Evolutionary conservation across 92 coral and sea anemone genomes (phyloP).

Genomic region (Paragorgia papillata): DNA sequence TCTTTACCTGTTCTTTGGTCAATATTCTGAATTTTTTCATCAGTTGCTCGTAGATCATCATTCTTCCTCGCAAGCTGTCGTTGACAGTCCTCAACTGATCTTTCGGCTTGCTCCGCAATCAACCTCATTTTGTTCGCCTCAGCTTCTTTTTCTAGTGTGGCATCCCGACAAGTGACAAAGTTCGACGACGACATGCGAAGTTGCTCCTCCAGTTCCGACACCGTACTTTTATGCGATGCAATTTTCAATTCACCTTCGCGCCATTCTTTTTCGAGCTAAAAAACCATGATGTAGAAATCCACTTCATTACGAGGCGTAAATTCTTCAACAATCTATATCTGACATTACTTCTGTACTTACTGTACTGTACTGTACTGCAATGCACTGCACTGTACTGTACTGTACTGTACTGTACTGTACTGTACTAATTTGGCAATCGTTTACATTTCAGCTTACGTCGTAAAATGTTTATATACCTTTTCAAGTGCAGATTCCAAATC

Average conservation of each 20-base stretch:
- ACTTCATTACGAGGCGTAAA: too few species aligned
- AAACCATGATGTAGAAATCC: too few species aligned
- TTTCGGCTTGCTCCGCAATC: constrained; percentile 86
- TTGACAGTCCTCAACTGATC: constrained; percentile 90
- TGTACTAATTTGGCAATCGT: too few species aligned
- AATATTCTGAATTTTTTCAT: constrained; percentile 69
- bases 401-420: too few species aligned
- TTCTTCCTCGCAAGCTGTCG: constrained; percentile 80
- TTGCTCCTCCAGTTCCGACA: constrained; percentile 86
- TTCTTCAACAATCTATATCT: too few species aligned
- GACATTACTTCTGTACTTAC: too few species aligned
- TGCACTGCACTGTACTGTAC: too few species aligned
- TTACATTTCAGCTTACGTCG: too few species aligned
- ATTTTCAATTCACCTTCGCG: constrained; percentile 86
- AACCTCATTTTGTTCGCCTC: constrained; percentile 78
- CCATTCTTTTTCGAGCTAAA: constrained; percentile 86
- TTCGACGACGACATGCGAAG: constrained; percentile 81
- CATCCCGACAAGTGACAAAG: constrained; percentile 80
- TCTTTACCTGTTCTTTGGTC: constrained; percentile 83
- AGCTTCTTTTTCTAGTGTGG: constrained; percentile 79
- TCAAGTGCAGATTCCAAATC: constrained; percentile 80
- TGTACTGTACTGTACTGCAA: too few species aligned
- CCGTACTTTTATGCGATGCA: constrained; percentile 81
- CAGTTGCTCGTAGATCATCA: constrained; percentile 83
- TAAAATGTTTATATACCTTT: constrained; percentile 57